Conservation (phyloP, 2,113 vertebrate species). For the Hippoglossus stenolepis region DNA sequence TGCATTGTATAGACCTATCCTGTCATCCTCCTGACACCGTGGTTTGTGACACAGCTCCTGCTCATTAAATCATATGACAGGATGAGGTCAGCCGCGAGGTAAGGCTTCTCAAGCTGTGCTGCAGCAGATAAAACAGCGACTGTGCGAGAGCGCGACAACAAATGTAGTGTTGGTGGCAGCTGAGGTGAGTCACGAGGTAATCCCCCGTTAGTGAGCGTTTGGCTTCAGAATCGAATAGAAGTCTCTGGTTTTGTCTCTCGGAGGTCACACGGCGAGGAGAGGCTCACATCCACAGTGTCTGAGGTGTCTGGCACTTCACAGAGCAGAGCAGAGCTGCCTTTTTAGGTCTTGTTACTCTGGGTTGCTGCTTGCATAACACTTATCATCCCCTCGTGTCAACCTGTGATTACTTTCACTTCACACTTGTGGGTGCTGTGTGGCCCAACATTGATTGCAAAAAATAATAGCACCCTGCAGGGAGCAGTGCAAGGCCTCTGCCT, state of each 20-base stretch:
- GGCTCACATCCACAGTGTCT: not conserved
- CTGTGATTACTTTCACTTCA: constrained; percentile 54
- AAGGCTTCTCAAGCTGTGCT: constrained; percentile 68
- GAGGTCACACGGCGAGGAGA: constrained; percentile 28
- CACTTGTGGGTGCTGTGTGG: constrained; percentile 33
- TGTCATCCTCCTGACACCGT: constrained; percentile 65
- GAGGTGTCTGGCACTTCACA: constrained; percentile 10
- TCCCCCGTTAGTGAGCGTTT: constrained; percentile 29
- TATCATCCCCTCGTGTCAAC: constrained; percentile 48
- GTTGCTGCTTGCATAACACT: constrained; percentile 45
- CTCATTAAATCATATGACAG: constrained; percentile 80
- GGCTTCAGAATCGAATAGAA: constrained; percentile 45
- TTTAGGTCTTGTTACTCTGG: constrained; percentile 21
- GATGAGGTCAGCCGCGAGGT: constrained; percentile 75
- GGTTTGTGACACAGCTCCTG: constrained; percentile 67
- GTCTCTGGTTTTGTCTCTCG: constrained; percentile 31
- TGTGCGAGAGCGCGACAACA: constrained; percentile 41
- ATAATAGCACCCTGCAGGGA: constrained; percentile 64
- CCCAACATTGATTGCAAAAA: constrained; percentile 61
- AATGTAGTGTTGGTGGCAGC: constrained; percentile 44
- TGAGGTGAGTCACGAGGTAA: constrained; percentile 66
- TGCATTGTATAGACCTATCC: constrained; percentile 62
- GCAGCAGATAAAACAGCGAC: constrained; percentile 68
- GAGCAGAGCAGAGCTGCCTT: constrained; percentile 15
- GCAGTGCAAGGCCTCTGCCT: constrained; percentile 44